These are phyloP conservation scores for Echeneis naucrates DNA, from an alignment of 2,797 vertebrate species.

Conservation along the genomic window DNA sequence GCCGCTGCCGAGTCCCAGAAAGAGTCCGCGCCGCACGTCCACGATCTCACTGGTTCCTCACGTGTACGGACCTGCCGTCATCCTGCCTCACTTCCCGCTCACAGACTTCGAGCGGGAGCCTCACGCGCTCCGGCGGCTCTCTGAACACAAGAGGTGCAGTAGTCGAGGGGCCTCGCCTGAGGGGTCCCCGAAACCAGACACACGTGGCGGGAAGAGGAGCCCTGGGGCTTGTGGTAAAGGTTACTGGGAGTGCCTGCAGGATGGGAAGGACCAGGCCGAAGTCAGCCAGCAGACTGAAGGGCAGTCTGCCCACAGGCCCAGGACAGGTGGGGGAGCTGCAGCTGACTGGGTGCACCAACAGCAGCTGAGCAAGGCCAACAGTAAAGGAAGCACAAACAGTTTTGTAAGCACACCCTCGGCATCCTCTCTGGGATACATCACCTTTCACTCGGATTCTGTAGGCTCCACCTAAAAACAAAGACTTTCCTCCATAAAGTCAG, in stretches of 20 bases:
- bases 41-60: constrained; percentile 85
- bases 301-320: constrained; percentile 63
- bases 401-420: constrained; percentile 89
- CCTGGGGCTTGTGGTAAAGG: constrained; percentile 54
- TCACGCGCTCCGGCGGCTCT: constrained; percentile 83
- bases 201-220: constrained; percentile 51
- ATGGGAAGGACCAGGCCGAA: constrained; percentile 55
- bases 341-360: constrained; percentile 82
- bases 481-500: constrained; percentile 36
- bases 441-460: constrained; percentile 89
- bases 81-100: constrained; percentile 86
- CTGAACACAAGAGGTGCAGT: constrained; percentile 73
- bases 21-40: constrained; percentile 83
- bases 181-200: constrained; percentile 64
- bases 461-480: constrained; percentile 83
- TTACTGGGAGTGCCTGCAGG: constrained; percentile 56
- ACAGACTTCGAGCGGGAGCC: constrained; percentile 91
- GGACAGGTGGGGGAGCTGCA: constrained; percentile 69
- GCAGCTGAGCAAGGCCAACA: constrained; percentile 77
- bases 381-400: constrained; percentile 89
- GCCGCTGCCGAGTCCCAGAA: constrained; percentile 86
- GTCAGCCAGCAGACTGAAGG: constrained; percentile 56
- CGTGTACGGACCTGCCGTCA: constrained; percentile 74
- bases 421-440: constrained; percentile 88
- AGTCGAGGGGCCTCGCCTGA: constrained; percentile 65